Evolutionary conservation across 2,888 invertebrate species (phyloP).

Genomic region (Oligia strigilis): DNA sequence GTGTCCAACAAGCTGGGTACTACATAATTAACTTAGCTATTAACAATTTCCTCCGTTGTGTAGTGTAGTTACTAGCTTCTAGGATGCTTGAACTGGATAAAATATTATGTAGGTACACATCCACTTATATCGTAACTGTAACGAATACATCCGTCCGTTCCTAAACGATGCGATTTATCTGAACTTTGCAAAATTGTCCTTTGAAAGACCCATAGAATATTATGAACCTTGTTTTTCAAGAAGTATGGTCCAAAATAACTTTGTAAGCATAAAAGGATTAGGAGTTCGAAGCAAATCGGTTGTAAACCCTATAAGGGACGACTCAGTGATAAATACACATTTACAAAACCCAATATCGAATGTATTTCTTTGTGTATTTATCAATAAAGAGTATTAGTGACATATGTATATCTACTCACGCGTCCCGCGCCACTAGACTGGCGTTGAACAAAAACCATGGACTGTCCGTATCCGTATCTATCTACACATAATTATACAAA

Average conservation of each 20-base stretch:
- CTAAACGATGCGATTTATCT: constrained; percentile 77
- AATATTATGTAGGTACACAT: constrained; percentile 80
- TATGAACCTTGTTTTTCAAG: constrained; percentile 7
- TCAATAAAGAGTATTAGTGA: constrained; percentile 14
- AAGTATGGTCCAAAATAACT: constrained; percentile 23
- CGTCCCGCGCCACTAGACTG: too few species aligned
- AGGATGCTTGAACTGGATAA: constrained; percentile 67
- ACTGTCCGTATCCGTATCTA: too few species aligned
- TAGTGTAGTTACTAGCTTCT: not conserved
- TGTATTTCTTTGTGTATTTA: constrained; percentile 43
- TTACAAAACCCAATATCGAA: constrained; percentile 44
- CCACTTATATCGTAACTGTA: constrained; percentile 73
- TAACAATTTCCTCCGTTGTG: not conserved
- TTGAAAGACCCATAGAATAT: not conserved
- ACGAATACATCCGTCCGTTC: constrained; percentile 80
- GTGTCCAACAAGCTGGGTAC: not conserved
- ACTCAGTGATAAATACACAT: constrained; percentile 39
- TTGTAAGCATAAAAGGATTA: constrained; percentile 24
- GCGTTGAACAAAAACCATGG: too few species aligned
- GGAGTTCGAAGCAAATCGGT: constrained; percentile 35
- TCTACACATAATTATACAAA: too few species aligned
- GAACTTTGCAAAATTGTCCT: constrained; percentile 65
- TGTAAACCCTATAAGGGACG: constrained; percentile 50
- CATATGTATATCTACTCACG: not conserved
- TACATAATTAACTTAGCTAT: not conserved